Evolutionary conservation across 2,113 vertebrate genomes (phyloP), one percentile per base, ranked within the genome.

Genomic region (Ophiodon elongatus): DNA sequence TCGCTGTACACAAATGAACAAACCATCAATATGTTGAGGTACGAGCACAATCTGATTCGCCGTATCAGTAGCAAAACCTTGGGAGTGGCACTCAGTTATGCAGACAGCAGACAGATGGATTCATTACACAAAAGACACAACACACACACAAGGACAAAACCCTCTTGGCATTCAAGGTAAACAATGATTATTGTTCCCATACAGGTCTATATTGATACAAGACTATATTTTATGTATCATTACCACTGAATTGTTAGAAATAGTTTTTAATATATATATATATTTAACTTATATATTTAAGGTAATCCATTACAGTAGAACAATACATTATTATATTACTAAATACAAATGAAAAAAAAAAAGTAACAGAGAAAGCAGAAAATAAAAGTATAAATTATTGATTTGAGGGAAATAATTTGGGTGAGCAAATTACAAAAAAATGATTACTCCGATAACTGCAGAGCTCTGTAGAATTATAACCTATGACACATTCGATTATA

Each of bases 81-180:
- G 6, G 4, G 33, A 21, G 37, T 37, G 37, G n/a, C n/a, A n/a
- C n/a, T n/a, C n/a, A n/a, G n/a, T n/a, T 62, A 47, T 2, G 15
- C 17, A 47, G 23, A 64, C 80, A 68, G 13, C 63, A 60, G 60
- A 60, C 50, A 8, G 27, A 45, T 52, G 6, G 13, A 52, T 56
- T 76, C 19, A 45, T 19, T 62, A 6, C 25, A 65, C n/a, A 63
- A 74, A 43, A 75, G 47, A 79, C 14, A 67, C 33, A 73, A 76
- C 10, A 73, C 15, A 21, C 2, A 68, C 0, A 73, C 13, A 11
- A 62, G 9, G 8, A 85, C 37, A 60, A 4, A 75, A 33, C 37
- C 52, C 56, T 54, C 2, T 39, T 43, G 21, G 59, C 37, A 73
- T 76, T 80, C 7, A 35, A 35, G 45, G 27, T 41, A 71, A 76